Evolutionary conservation across 2,797 vertebrate genomes (phyloP).

Genomic region (Anguilla anguilla): DNA sequence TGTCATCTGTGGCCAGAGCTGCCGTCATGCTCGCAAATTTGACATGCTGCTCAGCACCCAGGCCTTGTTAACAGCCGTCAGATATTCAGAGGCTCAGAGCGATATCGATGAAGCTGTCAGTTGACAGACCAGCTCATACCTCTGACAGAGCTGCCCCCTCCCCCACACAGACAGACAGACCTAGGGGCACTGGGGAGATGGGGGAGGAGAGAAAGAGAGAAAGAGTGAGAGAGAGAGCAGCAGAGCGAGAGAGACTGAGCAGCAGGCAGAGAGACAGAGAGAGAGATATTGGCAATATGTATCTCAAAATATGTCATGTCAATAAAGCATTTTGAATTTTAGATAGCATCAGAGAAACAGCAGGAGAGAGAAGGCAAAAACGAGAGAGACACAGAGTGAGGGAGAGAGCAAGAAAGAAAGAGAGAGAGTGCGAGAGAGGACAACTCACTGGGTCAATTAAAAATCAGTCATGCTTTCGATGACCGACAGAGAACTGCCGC

Average conservation of each 20-base stretch:
- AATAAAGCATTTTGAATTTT: no score
- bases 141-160: constrained; percentile 16
- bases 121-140: constrained; percentile 13
- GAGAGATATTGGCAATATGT: not conserved
- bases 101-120: constrained; percentile 39
- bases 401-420: not conserved
- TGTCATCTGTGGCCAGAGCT: constrained; percentile 38
- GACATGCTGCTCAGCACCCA: constrained; percentile 8
- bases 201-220: not conserved
- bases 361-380: not conserved
- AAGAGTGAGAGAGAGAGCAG: not conserved
- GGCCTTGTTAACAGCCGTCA: constrained; percentile 32
- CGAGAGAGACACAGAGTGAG: not conserved
- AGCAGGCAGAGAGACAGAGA: not conserved
- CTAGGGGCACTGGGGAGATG: not conserved
- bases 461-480: constrained; percentile 11
- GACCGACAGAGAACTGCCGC: not conserved
- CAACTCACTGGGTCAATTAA: constrained; percentile 15
- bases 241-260: not conserved
- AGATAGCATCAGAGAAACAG: not conserved
- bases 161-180: constrained; percentile 29
- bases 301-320: no score
- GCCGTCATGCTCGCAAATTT: constrained; percentile 27
- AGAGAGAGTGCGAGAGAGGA: constrained; percentile 14
- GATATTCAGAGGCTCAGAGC: constrained; percentile 26